phyloP scores from a whole-genome alignment of 2,888 invertebrate genomes.

The Tethea ocularis region DNA sequence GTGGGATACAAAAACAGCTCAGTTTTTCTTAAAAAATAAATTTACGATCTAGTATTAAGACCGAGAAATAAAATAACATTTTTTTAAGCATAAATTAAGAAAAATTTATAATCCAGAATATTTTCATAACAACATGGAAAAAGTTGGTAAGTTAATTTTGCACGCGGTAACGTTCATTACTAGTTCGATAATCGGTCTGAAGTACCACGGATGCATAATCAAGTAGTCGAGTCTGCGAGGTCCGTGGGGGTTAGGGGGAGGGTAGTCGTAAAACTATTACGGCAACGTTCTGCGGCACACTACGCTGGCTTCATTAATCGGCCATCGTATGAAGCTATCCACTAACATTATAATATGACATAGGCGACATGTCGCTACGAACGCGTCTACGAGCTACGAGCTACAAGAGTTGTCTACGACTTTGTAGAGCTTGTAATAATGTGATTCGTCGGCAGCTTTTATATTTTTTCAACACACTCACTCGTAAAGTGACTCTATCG shows the following conservation, averaged over 20 bases:
- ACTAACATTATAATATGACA: constrained; percentile 70
- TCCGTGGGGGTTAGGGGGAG: constrained; percentile 40
- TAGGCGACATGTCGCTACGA: constrained; percentile 57
- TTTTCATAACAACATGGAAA: constrained; percentile 22
- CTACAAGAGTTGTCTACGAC: constrained; percentile 26
- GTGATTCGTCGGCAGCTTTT: constrained; percentile 1
- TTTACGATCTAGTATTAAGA: background rate
- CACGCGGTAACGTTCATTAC: constrained; percentile 71
- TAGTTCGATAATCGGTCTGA: constrained; percentile 79
- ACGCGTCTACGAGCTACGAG: constrained; percentile 35
- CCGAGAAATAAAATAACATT: too few relatives aligned
- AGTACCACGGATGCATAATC: constrained; percentile 80
- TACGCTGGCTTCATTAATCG: constrained; percentile 80
- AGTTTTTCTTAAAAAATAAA: too few relatives aligned
- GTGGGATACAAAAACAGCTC: too few relatives aligned
- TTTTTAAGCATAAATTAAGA: background rate
- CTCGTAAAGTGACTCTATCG: too few relatives aligned
- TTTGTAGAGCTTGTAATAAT: constrained; percentile 17
- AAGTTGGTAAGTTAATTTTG: constrained; percentile 41
- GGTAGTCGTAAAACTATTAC: constrained; percentile 81
- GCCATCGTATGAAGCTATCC: constrained; percentile 79
- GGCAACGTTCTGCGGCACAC: constrained; percentile 73
- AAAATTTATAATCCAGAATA: constrained; percentile 16
- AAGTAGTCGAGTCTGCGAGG: constrained; percentile 69
- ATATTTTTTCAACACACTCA: background rate